Conservation (phyloP, 2,797 vertebrate genomes). For the Gephyroberyx darwinii region DNA sequence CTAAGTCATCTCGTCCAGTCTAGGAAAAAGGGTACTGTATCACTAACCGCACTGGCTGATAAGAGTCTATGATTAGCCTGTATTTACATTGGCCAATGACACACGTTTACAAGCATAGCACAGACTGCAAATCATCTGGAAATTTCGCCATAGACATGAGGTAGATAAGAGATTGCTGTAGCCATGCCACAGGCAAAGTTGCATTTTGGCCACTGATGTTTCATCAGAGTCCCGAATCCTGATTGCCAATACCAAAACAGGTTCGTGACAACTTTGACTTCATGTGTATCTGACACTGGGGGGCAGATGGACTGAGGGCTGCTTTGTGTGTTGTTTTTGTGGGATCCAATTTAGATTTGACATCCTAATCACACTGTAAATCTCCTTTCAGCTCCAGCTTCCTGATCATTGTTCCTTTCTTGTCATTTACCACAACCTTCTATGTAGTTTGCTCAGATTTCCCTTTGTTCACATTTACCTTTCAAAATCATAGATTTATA, state of each 20-base stretch:
- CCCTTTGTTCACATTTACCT: not conserved
- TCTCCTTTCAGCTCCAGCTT: constrained; percentile 36
- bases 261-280: constrained; percentile 5
- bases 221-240: too few relatives aligned
- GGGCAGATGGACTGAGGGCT: constrained; percentile 34
- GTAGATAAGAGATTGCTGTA: not conserved
- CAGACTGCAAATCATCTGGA: constrained; percentile 32
- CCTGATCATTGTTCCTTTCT: not conserved
- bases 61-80: constrained; percentile 37
- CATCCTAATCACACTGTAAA: constrained; percentile 43
- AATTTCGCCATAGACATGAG: constrained; percentile 4
- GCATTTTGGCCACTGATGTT: constrained; percentile 16
- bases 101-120: not conserved
- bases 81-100: constrained; percentile 11
- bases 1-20: constrained; percentile 39
- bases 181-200: not conserved
- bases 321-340: constrained; percentile 36
- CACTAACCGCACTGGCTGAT: constrained; percentile 10
- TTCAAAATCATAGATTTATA: not conserved
- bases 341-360: constrained; percentile 43
- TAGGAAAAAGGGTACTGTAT: constrained; percentile 3
- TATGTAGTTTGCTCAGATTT: not conserved
- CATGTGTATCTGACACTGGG: not conserved
- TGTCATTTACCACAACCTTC: not conserved
- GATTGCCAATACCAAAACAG: constrained; percentile 6